Conservation (phyloP, 2,888 invertebrate species). For the Oscheius sp. region DNA sequence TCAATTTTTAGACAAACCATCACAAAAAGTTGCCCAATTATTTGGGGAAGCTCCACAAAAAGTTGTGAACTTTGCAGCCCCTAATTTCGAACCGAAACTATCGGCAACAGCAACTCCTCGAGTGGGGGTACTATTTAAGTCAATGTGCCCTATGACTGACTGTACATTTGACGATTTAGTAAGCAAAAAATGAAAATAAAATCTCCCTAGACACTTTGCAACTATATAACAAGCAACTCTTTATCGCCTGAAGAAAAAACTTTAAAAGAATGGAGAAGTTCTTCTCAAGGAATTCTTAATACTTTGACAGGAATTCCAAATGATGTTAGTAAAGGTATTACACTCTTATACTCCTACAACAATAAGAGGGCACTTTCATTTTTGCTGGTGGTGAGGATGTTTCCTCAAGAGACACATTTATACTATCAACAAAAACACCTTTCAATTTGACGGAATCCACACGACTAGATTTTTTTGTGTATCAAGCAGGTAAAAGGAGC, state of each 20-base stretch:
- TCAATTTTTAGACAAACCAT: neutral
- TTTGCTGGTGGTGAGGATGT: slow-evolving; percentile 49
- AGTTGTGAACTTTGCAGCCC: slow-evolving; percentile 23
- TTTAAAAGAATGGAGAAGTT: slow-evolving; percentile 48
- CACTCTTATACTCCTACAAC: neutral
- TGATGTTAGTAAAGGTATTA: slow-evolving; percentile 42
- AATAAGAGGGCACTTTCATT: slow-evolving; percentile 50
- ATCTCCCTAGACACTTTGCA: slow-evolving; percentile 48
- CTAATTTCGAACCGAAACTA: slow-evolving; percentile 5
- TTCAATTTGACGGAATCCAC: slow-evolving; percentile 36
- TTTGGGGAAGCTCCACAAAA: neutral
- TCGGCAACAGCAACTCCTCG: slow-evolving; percentile 37
- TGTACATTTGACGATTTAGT: slow-evolving; percentile 51
- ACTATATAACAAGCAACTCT: slow-evolving; percentile 48
- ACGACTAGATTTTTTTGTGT: slow-evolving; percentile 54
- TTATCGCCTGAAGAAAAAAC: slow-evolving; percentile 12
- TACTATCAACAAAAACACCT: slow-evolving; percentile 39
- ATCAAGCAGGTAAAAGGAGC: slow-evolving; percentile 53
- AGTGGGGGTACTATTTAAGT: slow-evolving; percentile 45
- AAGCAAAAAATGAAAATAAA: neutral
- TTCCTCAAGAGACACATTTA: slow-evolving; percentile 42
- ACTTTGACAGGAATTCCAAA: slow-evolving; percentile 59
- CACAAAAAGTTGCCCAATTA: neutral
- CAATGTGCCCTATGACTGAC: slow-evolving; percentile 49
- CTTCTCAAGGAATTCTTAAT: slow-evolving; percentile 50